These are phyloP conservation scores for Pseudomyrmex flavicornis DNA, from an alignment of 1,140 invertebrate species.

Conservation along the genomic window DNA sequence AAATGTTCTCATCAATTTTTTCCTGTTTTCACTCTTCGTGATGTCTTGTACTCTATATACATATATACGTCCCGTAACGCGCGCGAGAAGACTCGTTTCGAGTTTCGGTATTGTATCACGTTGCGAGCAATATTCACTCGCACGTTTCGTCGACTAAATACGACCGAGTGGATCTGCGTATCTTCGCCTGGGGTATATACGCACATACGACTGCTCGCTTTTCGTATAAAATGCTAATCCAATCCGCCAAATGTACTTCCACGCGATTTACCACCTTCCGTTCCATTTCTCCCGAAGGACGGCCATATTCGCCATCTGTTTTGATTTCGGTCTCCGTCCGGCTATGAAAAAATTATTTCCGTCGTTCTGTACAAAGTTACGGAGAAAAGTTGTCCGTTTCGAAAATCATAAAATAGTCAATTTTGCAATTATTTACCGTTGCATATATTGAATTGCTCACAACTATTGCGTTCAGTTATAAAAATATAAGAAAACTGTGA, in stretches of 20 bases:
- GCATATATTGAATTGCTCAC: background rate
- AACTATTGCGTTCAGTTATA: background rate
- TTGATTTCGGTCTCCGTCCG: slow-evolving; percentile 24
- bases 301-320: slow-evolving; percentile 15
- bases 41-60: background rate
- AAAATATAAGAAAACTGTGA: background rate
- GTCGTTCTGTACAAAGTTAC: slow-evolving; percentile 4
- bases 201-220: background rate
- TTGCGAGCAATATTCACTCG: slow-evolving; percentile 27
- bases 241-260: slow-evolving; percentile 57
- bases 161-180: background rate
- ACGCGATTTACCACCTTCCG: slow-evolving; percentile 50
- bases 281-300: slow-evolving; percentile 35
- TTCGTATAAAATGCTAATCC: slow-evolving; percentile 52
- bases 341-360: slow-evolving; percentile 51
- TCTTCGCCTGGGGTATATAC: background rate
- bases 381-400: background rate
- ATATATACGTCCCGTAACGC: background rate
- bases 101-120: slow-evolving; percentile 25
- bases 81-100: slow-evolving; percentile 5
- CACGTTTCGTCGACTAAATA: background rate
- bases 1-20: slow-evolving; percentile 17
- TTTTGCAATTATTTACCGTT: background rate
- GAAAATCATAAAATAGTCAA: background rate
- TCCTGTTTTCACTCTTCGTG: background rate